A percentile compares a stretch with the other conserved stretches of the same genome.
These are phyloP conservation scores for Drosophila mimetica DNA, from an alignment of 2,888 invertebrate genomes.

Conservation along the genomic window DNA sequence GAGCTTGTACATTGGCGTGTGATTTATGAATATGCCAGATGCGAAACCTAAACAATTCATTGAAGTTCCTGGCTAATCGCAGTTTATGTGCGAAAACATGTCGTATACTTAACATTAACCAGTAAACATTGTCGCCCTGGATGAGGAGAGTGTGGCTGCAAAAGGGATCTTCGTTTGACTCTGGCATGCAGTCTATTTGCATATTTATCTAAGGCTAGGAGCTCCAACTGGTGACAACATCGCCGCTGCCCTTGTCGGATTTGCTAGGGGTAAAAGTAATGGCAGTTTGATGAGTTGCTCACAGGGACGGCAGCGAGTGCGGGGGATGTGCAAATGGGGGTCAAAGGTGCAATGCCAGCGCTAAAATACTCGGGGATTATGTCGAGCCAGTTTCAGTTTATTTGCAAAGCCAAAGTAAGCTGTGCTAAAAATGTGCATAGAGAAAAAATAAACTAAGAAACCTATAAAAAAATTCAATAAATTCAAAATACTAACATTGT, in stretches of 20 bases:
- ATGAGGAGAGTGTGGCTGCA: neutral
- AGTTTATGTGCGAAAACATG: slow-evolving; percentile 55
- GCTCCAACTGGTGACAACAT: slow-evolving; percentile 63
- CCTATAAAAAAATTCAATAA: too few species aligned
- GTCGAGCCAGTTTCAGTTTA: slow-evolving; percentile 52
- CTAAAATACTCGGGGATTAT: slow-evolving; percentile 70
- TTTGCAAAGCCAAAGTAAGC: slow-evolving; percentile 39
- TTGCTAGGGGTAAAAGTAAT: slow-evolving; percentile 59
- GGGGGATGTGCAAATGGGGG: slow-evolving; percentile 20
- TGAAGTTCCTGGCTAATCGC: slow-evolving; percentile 53
- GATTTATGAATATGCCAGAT: slow-evolving; percentile 55
- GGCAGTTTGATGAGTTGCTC: slow-evolving; percentile 59
- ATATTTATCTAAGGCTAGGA: slow-evolving; percentile 69
- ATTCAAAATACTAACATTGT: too few species aligned
- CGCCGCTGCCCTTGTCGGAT: slow-evolving; percentile 60
- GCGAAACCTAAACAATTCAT: slow-evolving; percentile 24
- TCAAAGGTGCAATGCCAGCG: slow-evolving; percentile 74
- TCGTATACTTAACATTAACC: slow-evolving; percentile 55
- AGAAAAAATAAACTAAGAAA: slow-evolving; percentile 9
- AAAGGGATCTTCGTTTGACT: slow-evolving; percentile 14
- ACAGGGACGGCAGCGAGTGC: neutral
- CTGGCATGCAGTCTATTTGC: slow-evolving; percentile 67
- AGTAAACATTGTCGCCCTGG: slow-evolving; percentile 11
- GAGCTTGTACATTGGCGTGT: slow-evolving; percentile 30
- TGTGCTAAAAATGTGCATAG: slow-evolving; percentile 48